phyloP scores from a whole-genome alignment of 2,113 vertebrate genomes.

The Corythornis cristatus region DNA sequence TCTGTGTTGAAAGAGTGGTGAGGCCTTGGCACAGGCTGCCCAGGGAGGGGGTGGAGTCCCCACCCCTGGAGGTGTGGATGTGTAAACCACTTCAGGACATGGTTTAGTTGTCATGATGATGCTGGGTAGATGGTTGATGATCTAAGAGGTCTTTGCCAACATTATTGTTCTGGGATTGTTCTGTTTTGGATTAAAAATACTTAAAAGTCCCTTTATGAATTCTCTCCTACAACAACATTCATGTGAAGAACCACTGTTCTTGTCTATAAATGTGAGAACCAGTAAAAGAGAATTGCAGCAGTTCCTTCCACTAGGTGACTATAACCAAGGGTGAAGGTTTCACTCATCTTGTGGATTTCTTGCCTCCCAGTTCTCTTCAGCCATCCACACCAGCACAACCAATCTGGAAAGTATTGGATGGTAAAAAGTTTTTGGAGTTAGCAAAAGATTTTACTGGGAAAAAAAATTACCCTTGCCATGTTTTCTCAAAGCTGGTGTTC shows the following conservation, averaged over 20 bases:
- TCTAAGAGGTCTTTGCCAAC: too few relatives aligned
- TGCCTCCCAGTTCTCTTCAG: not conserved
- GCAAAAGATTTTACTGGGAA: not conserved
- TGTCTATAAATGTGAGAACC: not conserved
- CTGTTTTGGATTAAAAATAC: not conserved
- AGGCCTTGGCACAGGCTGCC: too few relatives aligned
- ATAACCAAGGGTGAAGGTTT: slow-evolving; percentile 4
- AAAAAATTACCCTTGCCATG: not conserved
- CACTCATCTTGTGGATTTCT: slow-evolving; percentile 19
- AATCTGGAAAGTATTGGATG: not conserved
- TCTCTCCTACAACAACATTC: not conserved
- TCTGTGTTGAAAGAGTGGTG: too few relatives aligned
- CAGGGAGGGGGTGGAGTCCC: too few relatives aligned
- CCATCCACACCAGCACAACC: not conserved
- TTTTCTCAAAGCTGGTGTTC: not conserved
- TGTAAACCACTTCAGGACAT: too few relatives aligned
- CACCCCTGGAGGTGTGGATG: too few relatives aligned
- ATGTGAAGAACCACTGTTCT: not conserved
- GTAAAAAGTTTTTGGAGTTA: not conserved
- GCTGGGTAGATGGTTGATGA: too few relatives aligned
- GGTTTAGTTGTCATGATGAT: too few relatives aligned
- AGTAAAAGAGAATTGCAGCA: slow-evolving; percentile 10
- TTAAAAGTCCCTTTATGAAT: not conserved
- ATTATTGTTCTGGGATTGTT: too few relatives aligned
- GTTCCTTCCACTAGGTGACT: not conserved